Evolutionary conservation across 2,113 vertebrate species (phyloP).

Genomic region (Ursus arctos): DNA sequence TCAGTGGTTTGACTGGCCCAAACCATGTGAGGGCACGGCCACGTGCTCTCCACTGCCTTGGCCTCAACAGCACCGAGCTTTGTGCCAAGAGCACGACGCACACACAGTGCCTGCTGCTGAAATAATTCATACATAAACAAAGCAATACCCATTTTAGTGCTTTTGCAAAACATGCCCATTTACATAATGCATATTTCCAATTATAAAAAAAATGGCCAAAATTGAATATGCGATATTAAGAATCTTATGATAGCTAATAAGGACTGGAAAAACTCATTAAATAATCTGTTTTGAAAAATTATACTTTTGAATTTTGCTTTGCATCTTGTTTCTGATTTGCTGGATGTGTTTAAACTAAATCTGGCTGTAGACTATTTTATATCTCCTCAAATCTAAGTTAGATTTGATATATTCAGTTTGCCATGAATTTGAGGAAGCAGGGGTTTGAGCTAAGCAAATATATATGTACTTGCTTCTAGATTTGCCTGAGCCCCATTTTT

Average conservation of each 20-base stretch:
- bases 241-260: not conserved
- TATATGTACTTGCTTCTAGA: not conserved
- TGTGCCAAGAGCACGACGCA: not conserved
- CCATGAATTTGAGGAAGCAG: not conserved
- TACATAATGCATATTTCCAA: not conserved
- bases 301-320: not conserved
- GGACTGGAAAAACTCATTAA: not conserved
- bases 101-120: not conserved
- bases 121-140: not conserved
- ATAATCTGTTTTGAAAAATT: not conserved
- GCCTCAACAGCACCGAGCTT: too few species aligned
- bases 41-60: accelerated
- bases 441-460: not conserved
- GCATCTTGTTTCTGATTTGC: not conserved
- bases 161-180: not conserved
- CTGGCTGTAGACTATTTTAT: not conserved
- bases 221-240: not conserved
- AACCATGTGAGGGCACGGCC: not conserved
- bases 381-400: not conserved
- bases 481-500: not conserved
- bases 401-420: not conserved
- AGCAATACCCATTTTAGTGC: not conserved
- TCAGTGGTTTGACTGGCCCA: not conserved
- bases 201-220: not conserved
- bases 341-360: not conserved